Percentiles rank a stretch among this genome's conserved stretches.
phyloP scores from a whole-genome alignment of 30 jellyfish, hydroid and myxozoan genomes.

The Turritopsis rubra region DNA sequence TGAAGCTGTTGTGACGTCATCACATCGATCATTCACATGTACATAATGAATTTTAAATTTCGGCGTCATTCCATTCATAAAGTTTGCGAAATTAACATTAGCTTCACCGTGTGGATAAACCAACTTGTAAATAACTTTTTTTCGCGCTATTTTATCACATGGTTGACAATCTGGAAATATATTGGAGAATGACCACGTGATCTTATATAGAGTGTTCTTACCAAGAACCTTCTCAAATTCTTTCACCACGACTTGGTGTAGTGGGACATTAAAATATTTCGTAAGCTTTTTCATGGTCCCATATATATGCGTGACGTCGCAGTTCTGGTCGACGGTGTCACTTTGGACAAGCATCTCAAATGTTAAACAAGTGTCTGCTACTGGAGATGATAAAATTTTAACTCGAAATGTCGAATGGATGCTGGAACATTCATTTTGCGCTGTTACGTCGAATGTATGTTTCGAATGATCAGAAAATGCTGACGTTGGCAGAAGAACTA shows the following conservation, averaged over 20 bases:
- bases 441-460: not conserved
- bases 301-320: not conserved
- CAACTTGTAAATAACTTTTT: not conserved
- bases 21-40: not conserved
- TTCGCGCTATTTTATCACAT: not conserved
- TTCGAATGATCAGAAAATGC: not conserved
- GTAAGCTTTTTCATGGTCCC: not conserved
- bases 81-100: not conserved
- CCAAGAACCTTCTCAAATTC: not conserved
- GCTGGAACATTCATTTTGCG: not conserved
- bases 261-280: not conserved
- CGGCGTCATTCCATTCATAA: not conserved
- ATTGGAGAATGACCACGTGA: not conserved
- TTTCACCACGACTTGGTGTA: not conserved
- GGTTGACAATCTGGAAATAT: not conserved
- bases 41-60: not conserved
- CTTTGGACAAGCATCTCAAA: not conserved
- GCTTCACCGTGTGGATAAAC: not conserved
- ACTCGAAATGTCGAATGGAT: not conserved
- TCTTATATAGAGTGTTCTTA: not conserved
- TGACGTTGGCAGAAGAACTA: not conserved
- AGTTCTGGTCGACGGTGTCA: not conserved
- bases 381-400: not conserved
- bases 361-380: not conserved
- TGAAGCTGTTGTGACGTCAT: not conserved